These are phyloP conservation scores for Tympanoctomys barrerae DNA, from an alignment of 2,797 vertebrate genomes.

Conservation along the genomic window DNA sequence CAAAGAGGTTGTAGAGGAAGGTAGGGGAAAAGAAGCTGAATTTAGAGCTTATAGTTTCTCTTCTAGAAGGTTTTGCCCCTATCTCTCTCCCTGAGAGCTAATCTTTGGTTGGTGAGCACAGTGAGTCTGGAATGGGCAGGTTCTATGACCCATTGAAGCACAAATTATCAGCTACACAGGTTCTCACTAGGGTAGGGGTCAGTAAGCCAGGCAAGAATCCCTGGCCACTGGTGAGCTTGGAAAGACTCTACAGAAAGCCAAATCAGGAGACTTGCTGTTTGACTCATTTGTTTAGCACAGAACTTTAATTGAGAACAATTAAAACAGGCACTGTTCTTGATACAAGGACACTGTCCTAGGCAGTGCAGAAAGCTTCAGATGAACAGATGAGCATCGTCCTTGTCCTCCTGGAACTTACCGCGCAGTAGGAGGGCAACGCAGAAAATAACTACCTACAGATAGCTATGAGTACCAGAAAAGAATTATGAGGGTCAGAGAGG, in stretches of 20 bases:
- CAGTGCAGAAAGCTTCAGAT: not conserved
- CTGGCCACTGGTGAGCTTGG: not conserved
- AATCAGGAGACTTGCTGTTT: conserved; percentile 20
- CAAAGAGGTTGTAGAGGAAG: not conserved
- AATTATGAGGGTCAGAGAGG: not conserved
- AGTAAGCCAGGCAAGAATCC: not conserved
- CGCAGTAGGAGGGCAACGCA: conserved; percentile 20
- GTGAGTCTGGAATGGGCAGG: not conserved
- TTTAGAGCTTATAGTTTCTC: conserved; percentile 11
- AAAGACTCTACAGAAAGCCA: not conserved
- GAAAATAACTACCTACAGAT: conserved; percentile 40
- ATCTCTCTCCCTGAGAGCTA: not conserved
- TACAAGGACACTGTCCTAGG: conserved; percentile 3
- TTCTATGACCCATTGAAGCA: not conserved
- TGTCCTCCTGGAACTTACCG: not conserved
- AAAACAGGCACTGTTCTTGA: conserved; percentile 58
- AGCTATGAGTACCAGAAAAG: not conserved
- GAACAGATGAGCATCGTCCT: not conserved
- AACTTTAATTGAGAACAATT: conserved; percentile 48
- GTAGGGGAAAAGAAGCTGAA: not conserved
- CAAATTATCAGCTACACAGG: conserved; percentile 1
- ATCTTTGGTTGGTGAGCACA: not conserved
- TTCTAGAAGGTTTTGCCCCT: conserved; percentile 30
- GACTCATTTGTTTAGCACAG: conserved; percentile 43
- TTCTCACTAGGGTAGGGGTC: not conserved